Conservation (phyloP, 1,140 invertebrate species). For the Adoxophyes honmai region DNA sequence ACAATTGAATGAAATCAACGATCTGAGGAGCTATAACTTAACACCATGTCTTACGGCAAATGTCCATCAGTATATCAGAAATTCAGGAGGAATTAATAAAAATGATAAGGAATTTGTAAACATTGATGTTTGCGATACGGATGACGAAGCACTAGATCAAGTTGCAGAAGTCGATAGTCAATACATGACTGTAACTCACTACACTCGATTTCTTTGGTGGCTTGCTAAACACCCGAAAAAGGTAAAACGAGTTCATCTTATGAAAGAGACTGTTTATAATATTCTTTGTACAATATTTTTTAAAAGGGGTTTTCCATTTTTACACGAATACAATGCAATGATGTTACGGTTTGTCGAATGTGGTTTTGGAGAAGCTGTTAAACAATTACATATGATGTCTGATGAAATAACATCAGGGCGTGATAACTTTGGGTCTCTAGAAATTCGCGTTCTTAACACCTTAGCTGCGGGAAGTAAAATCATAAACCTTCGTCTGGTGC, state of each 20-base stretch:
- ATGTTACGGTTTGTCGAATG: neutral
- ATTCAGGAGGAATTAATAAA: neutral
- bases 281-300: neutral
- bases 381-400: neutral
- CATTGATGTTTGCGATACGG: neutral
- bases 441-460: neutral
- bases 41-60: neutral
- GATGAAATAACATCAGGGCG: neutral
- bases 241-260: neutral
- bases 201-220: neutral
- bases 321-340: neutral
- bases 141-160: neutral
- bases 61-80: neutral
- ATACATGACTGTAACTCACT: neutral
- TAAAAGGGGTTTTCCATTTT: neutral
- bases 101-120: neutral
- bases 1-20: neutral
- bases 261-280: neutral
- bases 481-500: too few relatives aligned
- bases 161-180: neutral
- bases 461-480: too few relatives aligned
- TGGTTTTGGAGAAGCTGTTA: neutral
- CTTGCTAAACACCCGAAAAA: neutral
- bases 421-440: neutral
- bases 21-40: neutral